A percentile compares a stretch with the other conserved stretches of the same genome.
These are phyloP conservation scores for Nysson spinosus DNA, from an alignment of 2,888 invertebrate genomes.

Conservation along the genomic window DNA sequence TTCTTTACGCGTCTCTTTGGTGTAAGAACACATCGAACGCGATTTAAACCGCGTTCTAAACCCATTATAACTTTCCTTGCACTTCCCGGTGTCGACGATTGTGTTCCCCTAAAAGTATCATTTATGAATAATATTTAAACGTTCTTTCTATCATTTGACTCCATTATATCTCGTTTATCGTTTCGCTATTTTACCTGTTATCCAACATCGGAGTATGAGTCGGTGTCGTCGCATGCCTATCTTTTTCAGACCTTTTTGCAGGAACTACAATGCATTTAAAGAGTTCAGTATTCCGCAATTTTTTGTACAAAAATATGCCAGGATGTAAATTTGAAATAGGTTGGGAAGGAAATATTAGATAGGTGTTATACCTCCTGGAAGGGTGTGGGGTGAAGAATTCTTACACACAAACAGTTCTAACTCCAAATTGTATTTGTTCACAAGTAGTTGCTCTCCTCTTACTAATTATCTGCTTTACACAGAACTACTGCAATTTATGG, in stretches of 20 bases:
- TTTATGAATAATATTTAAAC: slow-evolving; percentile 3
- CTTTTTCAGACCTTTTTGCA: slow-evolving; percentile 62
- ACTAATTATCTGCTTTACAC: slow-evolving; percentile 65
- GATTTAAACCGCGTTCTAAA: slow-evolving; percentile 84
- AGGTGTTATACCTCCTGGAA: slow-evolving; percentile 30
- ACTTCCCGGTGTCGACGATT: slow-evolving; percentile 78
- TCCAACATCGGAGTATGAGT: slow-evolving; percentile 50
- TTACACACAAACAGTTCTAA: slow-evolving; percentile 42
- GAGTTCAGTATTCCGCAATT: background rate
- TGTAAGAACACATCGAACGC: slow-evolving; percentile 84
- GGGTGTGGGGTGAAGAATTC: slow-evolving; percentile 28
- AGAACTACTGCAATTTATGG: slow-evolving; percentile 58
- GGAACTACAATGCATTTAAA: slow-evolving; percentile 60
- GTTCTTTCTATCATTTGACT: background rate
- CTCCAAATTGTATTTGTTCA: slow-evolving; percentile 66
- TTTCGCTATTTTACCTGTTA: slow-evolving; percentile 39
- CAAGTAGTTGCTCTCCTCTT: slow-evolving; percentile 63
- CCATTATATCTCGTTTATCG: background rate
- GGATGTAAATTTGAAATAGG: background rate
- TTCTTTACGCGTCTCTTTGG: slow-evolving; percentile 79
- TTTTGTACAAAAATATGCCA: background rate
- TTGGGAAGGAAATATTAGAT: slow-evolving; percentile 1
- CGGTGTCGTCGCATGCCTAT: slow-evolving; percentile 58
- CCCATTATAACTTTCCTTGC: slow-evolving; percentile 83
- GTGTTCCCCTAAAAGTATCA: slow-evolving; percentile 54